Evolutionary conservation across 2,888 invertebrate genomes (phyloP).

Genomic region (Metopia argyrocephala): DNA sequence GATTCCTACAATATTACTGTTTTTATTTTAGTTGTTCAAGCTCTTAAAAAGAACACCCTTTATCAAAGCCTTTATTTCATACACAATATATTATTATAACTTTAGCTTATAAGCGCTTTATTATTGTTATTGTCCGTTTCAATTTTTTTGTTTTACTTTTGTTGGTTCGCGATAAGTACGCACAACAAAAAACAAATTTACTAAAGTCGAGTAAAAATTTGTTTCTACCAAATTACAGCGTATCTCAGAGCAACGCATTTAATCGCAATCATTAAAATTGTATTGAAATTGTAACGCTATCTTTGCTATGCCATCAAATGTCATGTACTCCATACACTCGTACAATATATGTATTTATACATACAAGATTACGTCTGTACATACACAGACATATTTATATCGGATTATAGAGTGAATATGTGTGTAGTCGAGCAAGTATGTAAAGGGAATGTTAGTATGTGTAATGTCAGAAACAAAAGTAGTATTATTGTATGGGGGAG

Average conservation of each 20-base stretch:
- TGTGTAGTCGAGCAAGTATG: no score
- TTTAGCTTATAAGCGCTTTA: not conserved
- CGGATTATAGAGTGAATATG: not conserved
- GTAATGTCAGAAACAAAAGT: no score
- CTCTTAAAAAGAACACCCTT: no score
- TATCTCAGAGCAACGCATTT: slow-evolving; percentile 26
- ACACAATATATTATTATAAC: not conserved
- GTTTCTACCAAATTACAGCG: slow-evolving; percentile 35
- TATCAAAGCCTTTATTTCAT: not conserved
- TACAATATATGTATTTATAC: slow-evolving; percentile 6
- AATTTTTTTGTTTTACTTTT: not conserved
- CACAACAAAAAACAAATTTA: not conserved
- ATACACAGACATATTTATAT: not conserved
- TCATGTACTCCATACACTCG: slow-evolving; percentile 18
- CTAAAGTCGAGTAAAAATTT: slow-evolving; percentile 45
- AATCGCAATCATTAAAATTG: not conserved
- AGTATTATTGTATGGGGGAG: no score
- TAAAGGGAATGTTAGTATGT: no score
- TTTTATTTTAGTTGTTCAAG: no score
- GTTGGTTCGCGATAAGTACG: slow-evolving; percentile 14
- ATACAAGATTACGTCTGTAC: not conserved
- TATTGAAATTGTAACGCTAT: not conserved
- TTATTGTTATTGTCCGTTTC: not conserved
- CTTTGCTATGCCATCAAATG: slow-evolving; percentile 41
- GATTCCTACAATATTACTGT: no score